Conservation (phyloP, 30 jellyfish, hydroid and myxozoan species). For the Chrysaora quinquecirrha region DNA sequence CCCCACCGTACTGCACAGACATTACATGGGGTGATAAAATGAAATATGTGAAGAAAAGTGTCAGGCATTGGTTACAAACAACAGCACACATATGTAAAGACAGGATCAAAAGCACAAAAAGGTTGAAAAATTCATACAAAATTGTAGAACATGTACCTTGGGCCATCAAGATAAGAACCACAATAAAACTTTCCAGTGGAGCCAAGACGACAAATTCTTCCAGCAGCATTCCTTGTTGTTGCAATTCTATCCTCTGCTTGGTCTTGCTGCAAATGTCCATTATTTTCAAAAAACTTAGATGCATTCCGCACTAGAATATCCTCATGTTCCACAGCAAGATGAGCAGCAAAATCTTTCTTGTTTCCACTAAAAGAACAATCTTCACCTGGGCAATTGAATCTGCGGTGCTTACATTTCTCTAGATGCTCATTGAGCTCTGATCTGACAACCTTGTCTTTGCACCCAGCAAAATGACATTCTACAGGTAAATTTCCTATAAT, state of each 20-base stretch:
- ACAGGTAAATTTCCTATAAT: constrained; percentile 62
- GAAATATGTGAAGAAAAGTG: too few species aligned
- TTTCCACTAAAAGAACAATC: constrained; percentile 51
- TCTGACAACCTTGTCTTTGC: constrained; percentile 44
- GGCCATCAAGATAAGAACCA: constrained; percentile 10
- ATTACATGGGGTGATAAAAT: too few species aligned
- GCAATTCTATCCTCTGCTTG: constrained; percentile 24
- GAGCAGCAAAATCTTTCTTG: constrained; percentile 49
- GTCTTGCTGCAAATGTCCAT: too few species aligned
- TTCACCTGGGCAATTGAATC: constrained; percentile 50
- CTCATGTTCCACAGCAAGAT: constrained; percentile 16
- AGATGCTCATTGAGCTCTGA: constrained; percentile 71
- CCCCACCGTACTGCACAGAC: too few species aligned
- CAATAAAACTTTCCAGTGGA: constrained; percentile 82
- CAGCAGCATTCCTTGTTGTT: constrained; percentile 23
- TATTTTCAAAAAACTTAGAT: not conserved
- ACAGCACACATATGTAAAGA: too few species aligned
- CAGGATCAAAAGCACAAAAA: too few species aligned
- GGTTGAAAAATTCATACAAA: too few species aligned
- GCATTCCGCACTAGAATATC: constrained; percentile 7
- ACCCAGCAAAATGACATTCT: constrained; percentile 56
- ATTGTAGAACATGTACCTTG: too few species aligned
- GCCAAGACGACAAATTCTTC: constrained; percentile 76
- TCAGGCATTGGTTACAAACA: too few species aligned
- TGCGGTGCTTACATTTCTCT: constrained; percentile 45